Conservation (phyloP, 2,113 vertebrate species). For the Chunga burmeisteri region DNA sequence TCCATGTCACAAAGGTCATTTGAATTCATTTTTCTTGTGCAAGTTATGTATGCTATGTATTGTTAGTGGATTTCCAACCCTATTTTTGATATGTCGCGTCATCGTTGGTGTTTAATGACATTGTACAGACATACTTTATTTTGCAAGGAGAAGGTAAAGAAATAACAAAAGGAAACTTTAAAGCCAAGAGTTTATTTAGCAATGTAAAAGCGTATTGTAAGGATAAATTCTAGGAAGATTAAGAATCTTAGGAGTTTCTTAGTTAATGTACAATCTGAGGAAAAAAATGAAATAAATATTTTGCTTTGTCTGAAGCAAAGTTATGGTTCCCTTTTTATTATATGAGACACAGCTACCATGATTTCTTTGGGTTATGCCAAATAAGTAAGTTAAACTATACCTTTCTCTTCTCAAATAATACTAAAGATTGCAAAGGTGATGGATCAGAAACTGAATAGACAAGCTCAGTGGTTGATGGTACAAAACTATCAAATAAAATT, state of each 20-base stretch:
- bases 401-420: not conserved
- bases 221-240: not conserved
- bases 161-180: not conserved
- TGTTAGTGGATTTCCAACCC: not conserved
- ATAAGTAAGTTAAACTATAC: not conserved
- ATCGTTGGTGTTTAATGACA: not conserved
- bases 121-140: not conserved
- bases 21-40: not conserved
- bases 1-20: not conserved
- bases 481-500: not conserved
- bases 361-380: not conserved
- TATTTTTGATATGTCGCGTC: not conserved
- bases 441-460: not conserved
- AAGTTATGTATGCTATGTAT: not conserved
- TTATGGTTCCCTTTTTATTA: not conserved
- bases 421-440: not conserved
- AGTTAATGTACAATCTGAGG: not conserved
- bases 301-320: slow-evolving; percentile 3
- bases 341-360: not conserved
- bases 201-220: not conserved
- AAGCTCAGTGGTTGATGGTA: not conserved
- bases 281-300: not conserved
- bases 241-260: not conserved
- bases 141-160: not conserved
- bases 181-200: not conserved